Evolutionary conservation across 2,113 vertebrate species (phyloP).

Genomic region (Centropristis striata): DNA sequence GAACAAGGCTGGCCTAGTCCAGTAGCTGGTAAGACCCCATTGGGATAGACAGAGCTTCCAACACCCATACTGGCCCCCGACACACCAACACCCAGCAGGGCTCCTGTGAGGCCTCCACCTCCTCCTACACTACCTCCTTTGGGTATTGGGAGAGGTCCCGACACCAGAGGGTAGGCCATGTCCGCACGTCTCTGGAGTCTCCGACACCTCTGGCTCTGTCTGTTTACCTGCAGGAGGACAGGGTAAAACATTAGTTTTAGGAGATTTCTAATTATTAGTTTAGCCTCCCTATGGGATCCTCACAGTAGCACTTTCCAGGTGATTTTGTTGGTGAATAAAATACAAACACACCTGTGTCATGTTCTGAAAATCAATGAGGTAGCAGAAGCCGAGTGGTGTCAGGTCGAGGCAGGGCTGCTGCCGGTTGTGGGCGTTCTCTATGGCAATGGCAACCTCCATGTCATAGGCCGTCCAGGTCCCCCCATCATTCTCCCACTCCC

Average conservation of each 20-base stretch:
- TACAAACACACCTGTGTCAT: constrained; percentile 92
- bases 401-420: constrained; percentile 97
- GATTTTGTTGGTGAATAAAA: neutral
- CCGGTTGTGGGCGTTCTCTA: constrained; percentile 93
- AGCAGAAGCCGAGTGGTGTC: constrained; percentile 96
- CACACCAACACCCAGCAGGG: constrained; percentile 78
- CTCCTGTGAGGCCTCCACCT: constrained; percentile 77
- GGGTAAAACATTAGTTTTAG: neutral
- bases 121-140: constrained; percentile 73
- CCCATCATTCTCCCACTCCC: constrained; percentile 97
- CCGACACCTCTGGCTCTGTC: constrained; percentile 90
- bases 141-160: constrained; percentile 84
- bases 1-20: constrained; percentile 85
- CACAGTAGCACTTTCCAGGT: no score
- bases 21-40: constrained; percentile 65
- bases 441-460: constrained; percentile 96
- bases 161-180: constrained; percentile 88
- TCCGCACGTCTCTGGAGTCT: constrained; percentile 88
- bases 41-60: constrained; percentile 65
- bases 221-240: constrained; percentile 89
- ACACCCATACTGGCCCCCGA: constrained; percentile 73
- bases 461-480: constrained; percentile 96
- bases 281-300: neutral
- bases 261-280: neutral
- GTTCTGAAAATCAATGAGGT: constrained; percentile 95